Base-by-base conservation (phyloP, 2,888 invertebrate genomes). In the Catonia carolina region DNA sequence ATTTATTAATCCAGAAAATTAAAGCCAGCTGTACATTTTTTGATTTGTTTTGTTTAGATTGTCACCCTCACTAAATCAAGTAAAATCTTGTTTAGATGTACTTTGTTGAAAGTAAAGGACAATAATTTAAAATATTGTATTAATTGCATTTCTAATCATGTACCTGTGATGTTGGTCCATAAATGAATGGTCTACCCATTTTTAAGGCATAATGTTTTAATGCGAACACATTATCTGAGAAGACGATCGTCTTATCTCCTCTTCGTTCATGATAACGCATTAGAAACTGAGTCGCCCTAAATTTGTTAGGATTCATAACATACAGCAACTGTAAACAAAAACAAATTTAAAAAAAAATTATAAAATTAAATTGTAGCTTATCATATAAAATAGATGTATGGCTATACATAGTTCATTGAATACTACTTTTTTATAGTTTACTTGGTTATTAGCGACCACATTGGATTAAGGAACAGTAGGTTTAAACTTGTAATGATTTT, bases 241-340 rank as follows among this genome's bases (percentile, higher is more conserved):
- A 99, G 1, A 99, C 99, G 62, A 99, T 99, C 0, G 98, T 96
- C 75, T 99, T 99, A 73, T 99, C 99, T 23, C 96, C 95, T 62
- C 99, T 81, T 55, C 89, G 78, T 74, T 99, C 99, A 72, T 94
- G 93, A 69, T 85, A 89, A 59, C 86, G 83, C 54, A 99, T 93
- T 2, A 99, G 79, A 75, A 90, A 99, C 74, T 99, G 97, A 67
- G 96, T 95, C 4, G 90, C 89, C 55, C 96, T 84, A 73, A 98
- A 99, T 74, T 99, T 99, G 66, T 92, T 94, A 1, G 99, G 99
- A 74, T 99, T 99, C 96, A 98, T 98, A 2, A 96, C 97, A 72
- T 95, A 96, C 7, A 99, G 77, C 37, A 99, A 73, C 79, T 58
- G 42, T 58, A 55, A 53, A 60, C 45, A 20, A 27, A 48, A 58